Evolutionary conservation across 2,888 invertebrate species (phyloP).

Genomic region (Hemistola chrysoprasaria): DNA sequence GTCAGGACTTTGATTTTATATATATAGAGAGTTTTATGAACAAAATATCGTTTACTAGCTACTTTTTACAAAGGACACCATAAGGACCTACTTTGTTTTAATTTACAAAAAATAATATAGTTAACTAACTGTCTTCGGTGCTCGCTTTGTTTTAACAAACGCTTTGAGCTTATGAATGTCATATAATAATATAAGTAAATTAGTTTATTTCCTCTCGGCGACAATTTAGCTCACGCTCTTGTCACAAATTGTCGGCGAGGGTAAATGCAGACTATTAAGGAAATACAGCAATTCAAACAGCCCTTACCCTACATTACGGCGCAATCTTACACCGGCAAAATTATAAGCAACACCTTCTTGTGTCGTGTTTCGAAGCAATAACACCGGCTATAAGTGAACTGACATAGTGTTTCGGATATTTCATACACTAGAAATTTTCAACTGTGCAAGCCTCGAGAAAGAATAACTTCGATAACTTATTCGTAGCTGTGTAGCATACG

Average conservation of each 20-base stretch:
- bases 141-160: constrained; percentile 55
- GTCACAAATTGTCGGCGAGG: constrained; percentile 79
- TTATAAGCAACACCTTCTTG: constrained; percentile 79
- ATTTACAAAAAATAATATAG: constrained; percentile 11
- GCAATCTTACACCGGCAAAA: constrained; percentile 76
- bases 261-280: constrained; percentile 81
- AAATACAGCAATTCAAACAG: constrained; percentile 80
- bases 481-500: constrained; percentile 15
- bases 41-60: no score
- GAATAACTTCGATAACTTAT: constrained; percentile 20
- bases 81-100: no score
- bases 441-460: constrained; percentile 13
- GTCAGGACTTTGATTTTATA: no score
- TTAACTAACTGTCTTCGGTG: constrained; percentile 39
- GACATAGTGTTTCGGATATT: constrained; percentile 44
- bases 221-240: constrained; percentile 79
- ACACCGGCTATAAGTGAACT: constrained; percentile 51
- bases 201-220: constrained; percentile 80
- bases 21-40: no score
- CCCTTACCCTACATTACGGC: constrained; percentile 78
- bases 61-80: no score
- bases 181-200: constrained; percentile 75
- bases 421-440: constrained; percentile 35
- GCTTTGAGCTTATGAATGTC: constrained; percentile 60
- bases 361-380: constrained; percentile 73